phyloP scores from a whole-genome alignment of 2,888 invertebrate species.

The Thecophora atra region DNA sequence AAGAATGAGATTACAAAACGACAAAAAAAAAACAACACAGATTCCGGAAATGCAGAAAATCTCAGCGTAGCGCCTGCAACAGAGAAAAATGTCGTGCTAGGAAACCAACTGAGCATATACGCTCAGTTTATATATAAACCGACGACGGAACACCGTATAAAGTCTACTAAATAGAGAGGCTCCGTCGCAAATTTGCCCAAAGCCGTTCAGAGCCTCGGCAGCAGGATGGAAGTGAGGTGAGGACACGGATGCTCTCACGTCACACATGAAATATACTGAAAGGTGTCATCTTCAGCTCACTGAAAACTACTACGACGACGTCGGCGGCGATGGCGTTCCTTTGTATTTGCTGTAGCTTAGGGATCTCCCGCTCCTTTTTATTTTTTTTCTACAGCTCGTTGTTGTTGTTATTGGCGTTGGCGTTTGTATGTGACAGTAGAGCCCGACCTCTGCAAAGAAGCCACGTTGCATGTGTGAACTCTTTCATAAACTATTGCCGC shows the following conservation, averaged over 20 bases:
- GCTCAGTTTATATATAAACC: no score
- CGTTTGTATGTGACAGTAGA: slow-evolving; percentile 14
- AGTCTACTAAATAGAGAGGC: no score
- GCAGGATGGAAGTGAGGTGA: background rate
- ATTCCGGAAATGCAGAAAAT: no score
- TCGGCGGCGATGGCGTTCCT: slow-evolving; percentile 11
- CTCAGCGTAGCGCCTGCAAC: no score
- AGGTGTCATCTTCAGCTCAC: slow-evolving; percentile 28
- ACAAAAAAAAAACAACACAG: no score
- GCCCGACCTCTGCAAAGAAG: slow-evolving; percentile 50
- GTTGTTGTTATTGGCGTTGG: slow-evolving; percentile 44
- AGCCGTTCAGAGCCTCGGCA: no score
- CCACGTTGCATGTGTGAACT: slow-evolving; percentile 55
- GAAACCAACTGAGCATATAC: no score
- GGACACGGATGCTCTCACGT: background rate
- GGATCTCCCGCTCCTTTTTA: background rate
- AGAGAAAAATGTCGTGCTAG: no score
- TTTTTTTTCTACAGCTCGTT: background rate
- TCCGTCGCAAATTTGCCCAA: no score
- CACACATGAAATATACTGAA: slow-evolving; percentile 16
- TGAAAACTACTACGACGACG: slow-evolving; percentile 6
- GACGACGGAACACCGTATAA: no score
- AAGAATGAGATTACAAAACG: no score
- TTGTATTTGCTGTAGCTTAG: background rate
- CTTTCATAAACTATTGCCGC: slow-evolving; percentile 62